phyloP scores from a whole-genome alignment of 1,140 invertebrate genomes.

The Bombus sibiricus region DNA sequence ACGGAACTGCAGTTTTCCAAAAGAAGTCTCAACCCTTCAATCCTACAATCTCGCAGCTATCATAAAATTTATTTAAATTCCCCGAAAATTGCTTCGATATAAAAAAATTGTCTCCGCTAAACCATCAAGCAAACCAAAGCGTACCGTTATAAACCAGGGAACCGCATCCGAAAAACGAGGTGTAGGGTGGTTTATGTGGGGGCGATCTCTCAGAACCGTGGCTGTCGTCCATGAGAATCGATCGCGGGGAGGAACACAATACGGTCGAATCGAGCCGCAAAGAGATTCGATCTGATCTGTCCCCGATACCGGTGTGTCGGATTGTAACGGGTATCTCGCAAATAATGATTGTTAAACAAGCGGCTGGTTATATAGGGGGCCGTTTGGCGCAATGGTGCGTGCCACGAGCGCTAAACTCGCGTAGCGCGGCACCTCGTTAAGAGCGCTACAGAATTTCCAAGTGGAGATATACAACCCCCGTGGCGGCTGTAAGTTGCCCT shows the following conservation, averaged over 20 bases:
- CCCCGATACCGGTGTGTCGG: constrained; percentile 65
- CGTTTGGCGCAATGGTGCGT: constrained; percentile 70
- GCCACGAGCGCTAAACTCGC: constrained; percentile 67
- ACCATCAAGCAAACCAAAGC: too few relatives aligned
- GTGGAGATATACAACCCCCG: constrained; percentile 54
- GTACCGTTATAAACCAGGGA: not conserved
- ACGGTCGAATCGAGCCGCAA: constrained; percentile 54
- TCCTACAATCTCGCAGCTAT: too few relatives aligned
- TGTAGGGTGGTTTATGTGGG: constrained; percentile 54
- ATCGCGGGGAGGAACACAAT: constrained; percentile 64
- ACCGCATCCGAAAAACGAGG: not conserved
- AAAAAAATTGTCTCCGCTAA: not conserved
- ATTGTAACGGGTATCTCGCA: constrained; percentile 71
- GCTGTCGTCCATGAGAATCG: constrained; percentile 41
- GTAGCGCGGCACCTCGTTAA: constrained; percentile 73
- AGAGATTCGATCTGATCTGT: constrained; percentile 75
- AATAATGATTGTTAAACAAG: constrained; percentile 80
- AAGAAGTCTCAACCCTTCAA: too few relatives aligned
- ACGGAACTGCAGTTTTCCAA: too few relatives aligned
- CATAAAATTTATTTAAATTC: too few relatives aligned
- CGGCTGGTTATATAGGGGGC: constrained; percentile 53
- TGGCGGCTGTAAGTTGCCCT: constrained; percentile 5
- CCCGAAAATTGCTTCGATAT: too few relatives aligned
- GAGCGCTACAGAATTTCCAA: constrained; percentile 52
- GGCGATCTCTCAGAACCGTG: constrained; percentile 48